Conservation (phyloP, 2,888 invertebrate species). For the Lasioglossum leucozonium region DNA sequence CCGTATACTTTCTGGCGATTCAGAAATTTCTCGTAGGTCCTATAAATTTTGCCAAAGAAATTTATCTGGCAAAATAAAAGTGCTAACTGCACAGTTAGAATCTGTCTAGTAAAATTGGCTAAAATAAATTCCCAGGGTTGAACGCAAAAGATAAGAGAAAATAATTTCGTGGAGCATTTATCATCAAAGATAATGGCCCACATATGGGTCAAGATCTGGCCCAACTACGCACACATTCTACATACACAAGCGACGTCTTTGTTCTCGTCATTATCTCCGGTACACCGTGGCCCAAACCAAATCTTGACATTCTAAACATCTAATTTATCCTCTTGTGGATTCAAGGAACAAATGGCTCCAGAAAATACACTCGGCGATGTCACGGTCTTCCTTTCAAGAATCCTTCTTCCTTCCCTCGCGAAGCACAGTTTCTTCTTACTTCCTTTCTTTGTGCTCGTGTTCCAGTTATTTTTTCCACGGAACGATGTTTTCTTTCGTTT, state of each 20-base stretch:
- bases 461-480: neutral
- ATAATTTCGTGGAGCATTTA: neutral
- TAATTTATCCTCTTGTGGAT: constrained; percentile 3
- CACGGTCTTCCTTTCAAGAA: neutral
- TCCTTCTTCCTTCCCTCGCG: neutral
- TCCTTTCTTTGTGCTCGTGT: neutral
- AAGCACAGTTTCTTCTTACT: neutral
- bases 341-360: neutral
- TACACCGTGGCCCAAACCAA: neutral
- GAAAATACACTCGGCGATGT: constrained; percentile 12
- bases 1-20: neutral
- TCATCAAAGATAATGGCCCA: neutral
- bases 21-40: neutral
- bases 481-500: neutral
- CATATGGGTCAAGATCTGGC: neutral
- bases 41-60: neutral
- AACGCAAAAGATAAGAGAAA: neutral
- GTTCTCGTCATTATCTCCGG: neutral
- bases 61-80: neutral
- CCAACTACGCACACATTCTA: neutral
- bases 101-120: neutral
- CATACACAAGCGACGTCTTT: neutral
- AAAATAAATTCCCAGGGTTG: neutral
- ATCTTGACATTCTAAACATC: constrained; percentile 14
- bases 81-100: neutral